A percentile compares a stretch with the other conserved stretches of the same genome.
Conservation (phyloP, 2,888 invertebrate species). For the Eucera pruinosa region DNA sequence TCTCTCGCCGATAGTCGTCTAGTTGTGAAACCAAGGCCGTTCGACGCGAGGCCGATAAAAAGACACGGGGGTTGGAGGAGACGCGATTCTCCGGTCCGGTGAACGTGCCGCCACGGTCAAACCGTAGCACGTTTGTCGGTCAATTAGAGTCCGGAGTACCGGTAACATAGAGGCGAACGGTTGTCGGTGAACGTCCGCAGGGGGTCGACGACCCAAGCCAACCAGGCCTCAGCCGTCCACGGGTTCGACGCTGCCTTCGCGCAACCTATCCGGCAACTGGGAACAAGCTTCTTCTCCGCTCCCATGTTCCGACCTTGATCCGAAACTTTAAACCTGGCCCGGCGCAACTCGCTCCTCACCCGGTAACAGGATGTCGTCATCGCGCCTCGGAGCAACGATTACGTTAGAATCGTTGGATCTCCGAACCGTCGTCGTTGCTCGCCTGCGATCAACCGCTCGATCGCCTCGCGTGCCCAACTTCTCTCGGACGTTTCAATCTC, state of each 20-base stretch:
- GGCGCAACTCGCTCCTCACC: constrained; percentile 29
- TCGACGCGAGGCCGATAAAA: neutral
- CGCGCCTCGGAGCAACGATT: constrained; percentile 37
- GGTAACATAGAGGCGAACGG: constrained; percentile 73
- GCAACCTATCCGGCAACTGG: constrained; percentile 11
- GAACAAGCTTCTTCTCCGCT: neutral
- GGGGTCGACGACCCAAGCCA: constrained; percentile 79
- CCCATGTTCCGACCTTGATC: constrained; percentile 52
- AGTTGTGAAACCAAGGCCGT: no score
- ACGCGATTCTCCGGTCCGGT: constrained; percentile 12
- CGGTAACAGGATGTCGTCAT: constrained; percentile 57
- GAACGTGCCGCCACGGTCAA: constrained; percentile 37
- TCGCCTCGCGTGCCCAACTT: neutral
- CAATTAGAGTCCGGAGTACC: constrained; percentile 75
- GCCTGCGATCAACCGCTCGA: constrained; percentile 33
- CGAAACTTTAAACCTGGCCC: constrained; percentile 59
- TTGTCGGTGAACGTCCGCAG: constrained; percentile 83
- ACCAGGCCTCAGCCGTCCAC: constrained; percentile 46
- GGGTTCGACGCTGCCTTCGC: constrained; percentile 42
- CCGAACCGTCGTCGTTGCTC: no score
- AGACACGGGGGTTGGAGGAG: constrained; percentile 2
- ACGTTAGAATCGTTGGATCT: constrained; percentile 22
- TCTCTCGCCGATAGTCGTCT: neutral
- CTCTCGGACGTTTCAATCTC: constrained; percentile 22
- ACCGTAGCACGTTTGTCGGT: constrained; percentile 74